These are phyloP conservation scores for Polyommatus iphigenia DNA, from an alignment of 2,888 invertebrate species.

Conservation along the genomic window DNA sequence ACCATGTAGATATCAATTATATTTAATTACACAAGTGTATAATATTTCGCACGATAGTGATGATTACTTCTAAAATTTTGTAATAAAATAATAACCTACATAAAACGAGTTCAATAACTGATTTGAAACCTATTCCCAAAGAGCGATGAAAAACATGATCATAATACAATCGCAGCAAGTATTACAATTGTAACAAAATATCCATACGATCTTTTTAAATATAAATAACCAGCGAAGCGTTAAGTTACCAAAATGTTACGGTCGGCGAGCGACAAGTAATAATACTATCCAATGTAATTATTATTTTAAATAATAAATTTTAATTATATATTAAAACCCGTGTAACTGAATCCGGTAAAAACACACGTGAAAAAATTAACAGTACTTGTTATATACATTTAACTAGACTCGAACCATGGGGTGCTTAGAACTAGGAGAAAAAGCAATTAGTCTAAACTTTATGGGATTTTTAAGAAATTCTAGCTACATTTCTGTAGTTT, in stretches of 20 bases:
- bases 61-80: not conserved
- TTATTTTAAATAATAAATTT: constrained; percentile 31
- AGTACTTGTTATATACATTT: not conserved
- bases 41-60: not conserved
- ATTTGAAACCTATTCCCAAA: constrained; percentile 57
- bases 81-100: constrained; percentile 3
- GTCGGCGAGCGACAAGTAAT: constrained; percentile 35
- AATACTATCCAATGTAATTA: constrained; percentile 25
- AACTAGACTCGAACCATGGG: not conserved
- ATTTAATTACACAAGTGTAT: not conserved
- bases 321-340: constrained; percentile 23
- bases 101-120: constrained; percentile 59
- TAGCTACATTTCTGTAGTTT: not conserved
- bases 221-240: constrained; percentile 66
- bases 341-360: constrained; percentile 7
- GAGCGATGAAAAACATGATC: constrained; percentile 44
- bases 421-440: not conserved
- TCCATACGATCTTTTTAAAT: constrained; percentile 50
- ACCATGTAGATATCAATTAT: not conserved
- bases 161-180: constrained; percentile 46
- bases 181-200: constrained; percentile 43
- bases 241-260: constrained; percentile 66
- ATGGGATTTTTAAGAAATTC: too few species aligned
- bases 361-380: not conserved
- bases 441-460: not conserved